Evolutionary conservation across 2,888 invertebrate genomes (phyloP), one percentile per base, ranked within the genome.

Genomic region (Tholera decimalis): DNA sequence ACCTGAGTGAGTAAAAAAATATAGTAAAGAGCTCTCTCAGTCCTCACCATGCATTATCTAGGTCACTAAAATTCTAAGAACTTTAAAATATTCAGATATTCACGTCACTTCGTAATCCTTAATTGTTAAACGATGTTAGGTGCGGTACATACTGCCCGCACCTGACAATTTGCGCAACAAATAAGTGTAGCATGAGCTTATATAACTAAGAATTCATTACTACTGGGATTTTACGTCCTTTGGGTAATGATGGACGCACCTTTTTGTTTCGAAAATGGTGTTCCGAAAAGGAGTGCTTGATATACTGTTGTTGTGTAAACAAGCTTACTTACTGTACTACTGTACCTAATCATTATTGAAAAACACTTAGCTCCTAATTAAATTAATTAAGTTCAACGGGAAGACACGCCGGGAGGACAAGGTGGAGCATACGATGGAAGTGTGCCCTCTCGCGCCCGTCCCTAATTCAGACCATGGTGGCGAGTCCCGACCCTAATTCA

Each of bases 111-210:
- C 37, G 64, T 43, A 37, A 64, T 24, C 33, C 60, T 80, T 88
- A 87, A 89, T 88, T 87, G 88, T 85, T 47, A 79, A 86, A 86
- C 83, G 80, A 24, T 89, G 88, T 88, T 73, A 85, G 80, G 83
- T 63, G 82, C 61, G 78, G 79, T 61, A 54, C 79, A 70, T 77
- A 73, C 49, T 58, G 59, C 60, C 30, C 58, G 63, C 62, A 64
- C 61, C 65, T 22, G 1, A 35, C 57, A 2, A 28, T 58, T 77
- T 80, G 59, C 76, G 73, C 73, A 83, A 79, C 66, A 56, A 63
- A 61, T 79, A 81, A 87, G 84, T 85, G 83, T 81, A 73, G 56
- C 74, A 68, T 28, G 28, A 20, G 65, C 72, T 87, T 87, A 84
- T 83, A 77, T 84, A 86, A 86, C 55, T 30, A 30, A 54, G 66